Percentiles rank a stretch among this genome's conserved stretches.
Conservation (phyloP, 2,888 invertebrate species). For the Drosophila parthenogenetica region DNA sequence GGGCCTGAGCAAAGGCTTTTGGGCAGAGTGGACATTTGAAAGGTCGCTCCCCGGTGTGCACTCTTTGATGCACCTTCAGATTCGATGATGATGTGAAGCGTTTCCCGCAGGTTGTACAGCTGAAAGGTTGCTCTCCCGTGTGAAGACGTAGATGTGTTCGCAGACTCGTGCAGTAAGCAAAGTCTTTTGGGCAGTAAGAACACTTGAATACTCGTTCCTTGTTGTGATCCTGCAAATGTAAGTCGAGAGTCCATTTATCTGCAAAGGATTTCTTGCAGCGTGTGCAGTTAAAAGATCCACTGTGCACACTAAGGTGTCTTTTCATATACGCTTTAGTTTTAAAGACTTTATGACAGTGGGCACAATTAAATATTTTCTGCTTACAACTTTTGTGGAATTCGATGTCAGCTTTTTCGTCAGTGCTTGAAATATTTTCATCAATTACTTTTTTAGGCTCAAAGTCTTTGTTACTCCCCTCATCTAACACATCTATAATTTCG, state of each 20-base stretch:
- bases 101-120: not conserved
- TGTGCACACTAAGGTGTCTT: not conserved
- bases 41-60: not conserved
- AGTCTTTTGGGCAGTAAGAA: too few relatives aligned
- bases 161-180: too few relatives aligned
- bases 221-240: not conserved
- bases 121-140: not conserved
- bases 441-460: not conserved
- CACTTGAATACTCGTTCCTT: too few relatives aligned
- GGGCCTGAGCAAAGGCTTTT: not conserved
- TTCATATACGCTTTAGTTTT: not conserved
- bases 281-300: not conserved
- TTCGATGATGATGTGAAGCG: not conserved
- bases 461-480: not conserved
- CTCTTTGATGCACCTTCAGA: not conserved
- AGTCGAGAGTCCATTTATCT: not conserved
- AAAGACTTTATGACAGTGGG: not conserved
- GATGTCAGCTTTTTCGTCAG: too few relatives aligned
- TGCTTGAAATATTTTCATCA: too few relatives aligned
- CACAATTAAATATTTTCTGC: not conserved
- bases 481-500: not conserved
- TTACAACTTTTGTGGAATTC: too few relatives aligned
- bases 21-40: not conserved
- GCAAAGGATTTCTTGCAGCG: not conserved
- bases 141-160: not conserved